These are phyloP conservation scores for Melitaea cinxia DNA, from an alignment of 1,140 invertebrate species.

Conservation along the genomic window DNA sequence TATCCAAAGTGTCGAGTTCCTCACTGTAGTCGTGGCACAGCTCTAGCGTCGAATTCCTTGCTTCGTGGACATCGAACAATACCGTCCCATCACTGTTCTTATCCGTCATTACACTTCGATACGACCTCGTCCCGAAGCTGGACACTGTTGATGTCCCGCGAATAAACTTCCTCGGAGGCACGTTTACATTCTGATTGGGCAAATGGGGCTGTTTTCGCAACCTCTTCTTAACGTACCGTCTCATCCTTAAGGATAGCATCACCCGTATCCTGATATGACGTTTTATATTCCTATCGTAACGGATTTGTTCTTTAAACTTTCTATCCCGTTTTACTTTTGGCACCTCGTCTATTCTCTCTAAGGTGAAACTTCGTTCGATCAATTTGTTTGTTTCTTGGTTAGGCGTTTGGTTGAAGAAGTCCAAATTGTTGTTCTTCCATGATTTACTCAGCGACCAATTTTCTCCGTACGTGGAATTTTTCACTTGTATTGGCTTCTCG, in stretches of 20 bases:
- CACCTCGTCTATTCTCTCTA: slow-evolving; percentile 67
- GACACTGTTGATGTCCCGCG: slow-evolving; percentile 53
- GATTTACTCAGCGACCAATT: slow-evolving; percentile 77
- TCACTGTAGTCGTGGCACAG: slow-evolving; percentile 75
- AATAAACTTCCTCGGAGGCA: slow-evolving; percentile 54
- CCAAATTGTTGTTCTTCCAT: slow-evolving; percentile 66
- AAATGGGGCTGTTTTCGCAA: slow-evolving; percentile 53
- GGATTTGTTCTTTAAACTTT: slow-evolving; percentile 68
- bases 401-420: slow-evolving; percentile 59
- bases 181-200: slow-evolving; percentile 35
- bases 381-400: slow-evolving; percentile 46
- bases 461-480: slow-evolving; percentile 66
- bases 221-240: slow-evolving; percentile 71
- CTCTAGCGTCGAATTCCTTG: slow-evolving; percentile 72
- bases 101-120: slow-evolving; percentile 70
- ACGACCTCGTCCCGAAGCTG: slow-evolving; percentile 71
- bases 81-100: slow-evolving; percentile 66
- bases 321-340: slow-evolving; percentile 59
- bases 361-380: slow-evolving; percentile 46
- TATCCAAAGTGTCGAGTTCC: slow-evolving; percentile 72
- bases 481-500: slow-evolving; percentile 67
- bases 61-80: slow-evolving; percentile 76
- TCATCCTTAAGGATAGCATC: slow-evolving; percentile 77
- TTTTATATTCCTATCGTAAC: slow-evolving; percentile 78
- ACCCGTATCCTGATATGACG: slow-evolving; percentile 76